phyloP scores from a whole-genome alignment of 2,113 vertebrate species.

The Chaetops frenatus region DNA sequence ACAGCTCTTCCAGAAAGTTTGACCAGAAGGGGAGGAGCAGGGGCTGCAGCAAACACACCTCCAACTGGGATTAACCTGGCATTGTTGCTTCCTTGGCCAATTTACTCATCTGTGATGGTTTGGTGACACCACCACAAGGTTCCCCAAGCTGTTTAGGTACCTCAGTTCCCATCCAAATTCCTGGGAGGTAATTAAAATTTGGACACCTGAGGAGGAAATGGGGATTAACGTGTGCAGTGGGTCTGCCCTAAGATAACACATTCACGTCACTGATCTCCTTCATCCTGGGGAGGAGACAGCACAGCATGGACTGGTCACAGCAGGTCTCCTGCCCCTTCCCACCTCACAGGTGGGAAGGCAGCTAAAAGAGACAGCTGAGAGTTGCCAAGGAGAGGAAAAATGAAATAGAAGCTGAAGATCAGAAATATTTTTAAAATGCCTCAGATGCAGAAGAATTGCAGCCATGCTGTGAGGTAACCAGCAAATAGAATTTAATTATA shows the following conservation, averaged over 20 bases:
- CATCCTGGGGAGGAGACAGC: neutral
- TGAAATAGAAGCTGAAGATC: neutral
- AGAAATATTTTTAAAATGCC: neutral
- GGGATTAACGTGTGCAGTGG: neutral
- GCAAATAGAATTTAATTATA: constrained; percentile 72
- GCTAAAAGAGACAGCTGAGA: neutral
- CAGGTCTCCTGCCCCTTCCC: neutral
- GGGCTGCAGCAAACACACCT: neutral
- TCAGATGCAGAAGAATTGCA: constrained; percentile 58
- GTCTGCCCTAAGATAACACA: neutral
- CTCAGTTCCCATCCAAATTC: neutral
- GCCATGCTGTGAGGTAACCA: constrained; percentile 66
- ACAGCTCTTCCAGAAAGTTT: rapidly evolving
- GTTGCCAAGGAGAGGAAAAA: neutral
- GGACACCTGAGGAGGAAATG: neutral
- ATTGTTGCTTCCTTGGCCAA: neutral
- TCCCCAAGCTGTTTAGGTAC: neutral
- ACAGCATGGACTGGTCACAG: neutral
- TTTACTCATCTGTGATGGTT: neutral
- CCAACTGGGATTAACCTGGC: neutral
- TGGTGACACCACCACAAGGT: rapidly evolving
- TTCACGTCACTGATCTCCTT: neutral
- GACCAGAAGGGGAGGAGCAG: neutral
- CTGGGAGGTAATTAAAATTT: neutral
- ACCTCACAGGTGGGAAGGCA: neutral